Conservation (phyloP, 1,140 invertebrate species). For the Polypedilum pembai region DNA sequence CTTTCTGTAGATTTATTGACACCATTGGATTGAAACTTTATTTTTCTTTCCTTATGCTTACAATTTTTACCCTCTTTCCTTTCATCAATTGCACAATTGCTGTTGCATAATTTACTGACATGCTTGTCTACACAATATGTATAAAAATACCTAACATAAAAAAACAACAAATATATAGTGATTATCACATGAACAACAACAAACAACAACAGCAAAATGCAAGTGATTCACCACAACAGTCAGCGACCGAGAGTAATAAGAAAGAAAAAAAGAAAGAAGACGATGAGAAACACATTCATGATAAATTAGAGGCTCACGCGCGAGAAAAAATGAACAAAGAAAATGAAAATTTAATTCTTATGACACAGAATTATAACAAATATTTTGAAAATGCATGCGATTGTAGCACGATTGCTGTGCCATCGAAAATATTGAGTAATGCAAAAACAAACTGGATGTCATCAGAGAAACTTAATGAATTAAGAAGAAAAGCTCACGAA, state of each 20-base stretch:
- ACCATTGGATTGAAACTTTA: no score
- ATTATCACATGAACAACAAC: conserved; percentile 17
- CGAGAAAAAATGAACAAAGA: not conserved
- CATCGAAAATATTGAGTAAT: conserved; percentile 20
- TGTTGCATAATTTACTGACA: not conserved
- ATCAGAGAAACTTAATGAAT: conserved; percentile 44
- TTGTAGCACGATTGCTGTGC: conserved; percentile 8
- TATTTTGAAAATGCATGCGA: conserved; percentile 1
- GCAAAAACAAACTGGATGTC: conserved; percentile 40
- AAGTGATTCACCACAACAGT: not conserved
- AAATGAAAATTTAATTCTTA: conserved; percentile 26
- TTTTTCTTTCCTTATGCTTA: not conserved
- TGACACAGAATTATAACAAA: conserved; percentile 3
- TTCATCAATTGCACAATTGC: not conserved
- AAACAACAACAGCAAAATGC: conserved; percentile 11
- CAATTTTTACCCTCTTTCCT: not conserved
- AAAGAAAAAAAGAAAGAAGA: conserved; percentile 21
- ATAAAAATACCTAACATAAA: not conserved
- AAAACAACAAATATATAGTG: not conserved
- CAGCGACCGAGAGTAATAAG: not conserved
- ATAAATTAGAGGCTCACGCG: not conserved
- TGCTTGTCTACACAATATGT: not conserved
- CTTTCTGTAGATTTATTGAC: no score
- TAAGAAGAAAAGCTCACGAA: conserved; percentile 45
- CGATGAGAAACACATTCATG: not conserved